phyloP scores from a whole-genome alignment of 2,113 vertebrate species.

The Pterophyllum scalare region DNA sequence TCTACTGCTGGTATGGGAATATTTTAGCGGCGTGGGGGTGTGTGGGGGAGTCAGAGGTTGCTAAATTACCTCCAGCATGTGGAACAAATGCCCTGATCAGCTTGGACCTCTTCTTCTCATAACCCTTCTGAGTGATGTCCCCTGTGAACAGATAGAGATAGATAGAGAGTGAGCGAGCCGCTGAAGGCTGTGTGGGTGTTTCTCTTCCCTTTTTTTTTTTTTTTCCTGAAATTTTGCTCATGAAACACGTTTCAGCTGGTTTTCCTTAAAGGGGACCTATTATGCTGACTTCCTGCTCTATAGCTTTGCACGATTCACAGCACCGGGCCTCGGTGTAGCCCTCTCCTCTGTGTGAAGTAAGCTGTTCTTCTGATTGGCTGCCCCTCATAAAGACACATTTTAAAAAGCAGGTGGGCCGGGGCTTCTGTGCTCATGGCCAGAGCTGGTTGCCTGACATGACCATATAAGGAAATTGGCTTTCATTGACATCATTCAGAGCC shows the following conservation, averaged over 20 bases:
- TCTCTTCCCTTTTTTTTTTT: not conserved
- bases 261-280: not conserved
- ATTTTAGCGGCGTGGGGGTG: conserved; percentile 8
- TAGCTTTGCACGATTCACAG: not conserved
- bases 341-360: not conserved
- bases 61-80: conserved; percentile 83
- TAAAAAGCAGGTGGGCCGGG: accelerated
- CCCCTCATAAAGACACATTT: not conserved
- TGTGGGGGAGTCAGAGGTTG: conserved; percentile 68
- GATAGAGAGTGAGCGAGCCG: conserved; percentile 63
- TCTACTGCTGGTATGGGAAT: not conserved
- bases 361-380: not conserved
- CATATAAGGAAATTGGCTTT: not conserved
- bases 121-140: conserved; percentile 98
- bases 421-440: not conserved
- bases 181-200: conserved; percentile 41
- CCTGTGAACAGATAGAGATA: conserved; percentile 84
- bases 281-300: not conserved
- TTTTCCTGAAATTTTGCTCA: accelerated
- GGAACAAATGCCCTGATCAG: conserved; percentile 94
- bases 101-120: conserved; percentile 98
- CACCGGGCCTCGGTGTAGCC: not conserved
- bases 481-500: not conserved
- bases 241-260: not conserved
- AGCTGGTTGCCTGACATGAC: not conserved